Percentiles rank a stretch among this genome's conserved stretches.
Evolutionary conservation across 2,888 invertebrate species (phyloP).

Genomic region (Nemurella pictetii): DNA sequence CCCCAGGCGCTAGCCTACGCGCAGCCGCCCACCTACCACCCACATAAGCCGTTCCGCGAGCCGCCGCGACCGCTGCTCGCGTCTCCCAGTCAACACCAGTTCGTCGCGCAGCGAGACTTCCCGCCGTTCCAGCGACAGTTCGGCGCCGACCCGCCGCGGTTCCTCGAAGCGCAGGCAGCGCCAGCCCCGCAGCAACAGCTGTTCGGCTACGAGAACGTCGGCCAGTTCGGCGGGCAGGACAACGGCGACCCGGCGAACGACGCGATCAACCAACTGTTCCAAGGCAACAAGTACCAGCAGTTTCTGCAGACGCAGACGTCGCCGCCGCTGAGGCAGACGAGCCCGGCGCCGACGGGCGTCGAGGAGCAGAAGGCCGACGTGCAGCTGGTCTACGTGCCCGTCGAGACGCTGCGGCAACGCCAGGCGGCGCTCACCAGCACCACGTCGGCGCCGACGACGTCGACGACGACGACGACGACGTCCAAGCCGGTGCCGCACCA

Average conservation of each 20-base stretch:
- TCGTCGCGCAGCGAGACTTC: not conserved
- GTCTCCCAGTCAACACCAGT: not conserved
- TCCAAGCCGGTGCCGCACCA: conserved; percentile 64
- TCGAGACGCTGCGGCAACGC: conserved; percentile 68
- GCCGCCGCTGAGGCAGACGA: not conserved
- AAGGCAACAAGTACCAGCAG: conserved; percentile 14
- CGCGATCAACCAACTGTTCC: not conserved
- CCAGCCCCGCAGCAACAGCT: not conserved
- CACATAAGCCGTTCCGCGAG: conserved; percentile 2
- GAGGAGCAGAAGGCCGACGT: conserved; percentile 55
- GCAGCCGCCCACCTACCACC: conserved; percentile 1
- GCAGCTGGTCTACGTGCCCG: conserved; percentile 79
- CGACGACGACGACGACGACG: conserved; percentile 6
- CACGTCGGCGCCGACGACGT: not conserved
- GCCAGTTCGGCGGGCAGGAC: conserved; percentile 5
- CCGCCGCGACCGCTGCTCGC: not conserved
- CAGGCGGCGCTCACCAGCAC: conserved; percentile 41
- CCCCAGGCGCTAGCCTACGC: not conserved
- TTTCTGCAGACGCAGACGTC: conserved; percentile 7
- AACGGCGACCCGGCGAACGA: not conserved
- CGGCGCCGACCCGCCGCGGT: not conserved
- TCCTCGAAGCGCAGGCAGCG: not conserved
- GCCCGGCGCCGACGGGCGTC: not conserved
- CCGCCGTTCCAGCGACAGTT: not conserved
- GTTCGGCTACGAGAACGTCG: not conserved